Base-by-base conservation (phyloP, 37 sponge, comb jelly and placozoan species). In the Chondrosia reniformis region DNA sequence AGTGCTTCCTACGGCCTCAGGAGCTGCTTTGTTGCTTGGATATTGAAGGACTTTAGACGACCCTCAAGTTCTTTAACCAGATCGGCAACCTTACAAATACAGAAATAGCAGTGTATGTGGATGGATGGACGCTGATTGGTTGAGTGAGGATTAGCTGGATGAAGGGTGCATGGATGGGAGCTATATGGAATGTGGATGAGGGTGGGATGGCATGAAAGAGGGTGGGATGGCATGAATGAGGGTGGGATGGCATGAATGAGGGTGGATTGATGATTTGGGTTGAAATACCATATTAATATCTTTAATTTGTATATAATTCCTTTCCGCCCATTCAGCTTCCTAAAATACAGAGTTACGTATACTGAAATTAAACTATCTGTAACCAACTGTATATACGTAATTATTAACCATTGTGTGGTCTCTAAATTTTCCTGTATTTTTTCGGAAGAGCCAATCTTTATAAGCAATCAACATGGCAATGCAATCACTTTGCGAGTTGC, bases 401-500 rank as follows among this genome's bases (percentile, higher is more conserved):
- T 49, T 15, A 19, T 15, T 49, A 10, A 49, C 52, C 52, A 49
- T 49, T 15, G 15, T 49, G 10, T 36, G 24, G 39, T 69, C 39
- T 69, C 71, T 69, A 17, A 69, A 69, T 40, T 52, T 33, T 76
- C 77, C 69, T 38, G 63, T 80, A 33, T 22, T 45, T 37, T 84
- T 80, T 49, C 27, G 54, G 24, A 42, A 65, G 36, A 45, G 64
- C 91, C 84, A 85, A 37, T 86, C 96, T 42, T 84, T 84, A 67
- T 91, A 96, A 13, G 94, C 94, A 80, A 67, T 65, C 56, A 97
- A 59, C 52, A 86, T 79, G 2, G 92, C 94, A 37, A 97, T 86
- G 46, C 94, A 89, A 69, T 97, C 97, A 76, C 94, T 91, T 81
- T 46, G 65, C 3, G 89, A 49, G 15, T 75, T 63, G 15, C 80